These are phyloP conservation scores for Pseudomyrmex sp. DNA, from an alignment of 1,140 invertebrate species.

Conservation along the genomic window DNA sequence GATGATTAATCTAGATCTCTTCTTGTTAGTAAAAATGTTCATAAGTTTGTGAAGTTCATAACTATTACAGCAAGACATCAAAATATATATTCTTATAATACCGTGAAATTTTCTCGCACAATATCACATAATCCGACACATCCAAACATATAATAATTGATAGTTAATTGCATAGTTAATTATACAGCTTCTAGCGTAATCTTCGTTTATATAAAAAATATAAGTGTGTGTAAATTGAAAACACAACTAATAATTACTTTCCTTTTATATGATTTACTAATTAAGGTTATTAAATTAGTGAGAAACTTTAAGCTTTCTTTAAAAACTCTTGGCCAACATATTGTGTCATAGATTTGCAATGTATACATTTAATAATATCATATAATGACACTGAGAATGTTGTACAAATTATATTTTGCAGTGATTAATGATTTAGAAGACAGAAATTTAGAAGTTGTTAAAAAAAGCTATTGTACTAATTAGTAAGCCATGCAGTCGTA, in stretches of 20 bases:
- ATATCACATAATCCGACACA: background rate
- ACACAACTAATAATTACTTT: background rate
- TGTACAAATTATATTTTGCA: background rate
- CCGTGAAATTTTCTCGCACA: background rate
- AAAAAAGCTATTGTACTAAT: background rate
- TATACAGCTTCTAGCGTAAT: background rate
- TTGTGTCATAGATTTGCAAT: background rate
- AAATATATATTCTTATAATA: background rate
- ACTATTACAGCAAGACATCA: too few species aligned
- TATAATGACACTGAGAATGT: background rate
- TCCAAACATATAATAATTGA: too few species aligned
- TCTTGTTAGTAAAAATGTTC: too few species aligned
- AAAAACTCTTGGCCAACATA: slow-evolving; percentile 1
- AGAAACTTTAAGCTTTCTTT: background rate
- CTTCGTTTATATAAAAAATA: background rate
- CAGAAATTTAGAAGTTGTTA: background rate
- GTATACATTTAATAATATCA: background rate
- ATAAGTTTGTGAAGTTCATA: too few species aligned
- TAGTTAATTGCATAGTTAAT: background rate
- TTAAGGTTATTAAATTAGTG: background rate
- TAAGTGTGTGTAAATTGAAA: background rate
- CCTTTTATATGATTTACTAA: background rate
- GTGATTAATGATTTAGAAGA: background rate
- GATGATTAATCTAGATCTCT: too few species aligned
- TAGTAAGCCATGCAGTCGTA: background rate